These are phyloP conservation scores for Calidris pugnax DNA, from an alignment of 2,113 vertebrate species.

Conservation along the genomic window DNA sequence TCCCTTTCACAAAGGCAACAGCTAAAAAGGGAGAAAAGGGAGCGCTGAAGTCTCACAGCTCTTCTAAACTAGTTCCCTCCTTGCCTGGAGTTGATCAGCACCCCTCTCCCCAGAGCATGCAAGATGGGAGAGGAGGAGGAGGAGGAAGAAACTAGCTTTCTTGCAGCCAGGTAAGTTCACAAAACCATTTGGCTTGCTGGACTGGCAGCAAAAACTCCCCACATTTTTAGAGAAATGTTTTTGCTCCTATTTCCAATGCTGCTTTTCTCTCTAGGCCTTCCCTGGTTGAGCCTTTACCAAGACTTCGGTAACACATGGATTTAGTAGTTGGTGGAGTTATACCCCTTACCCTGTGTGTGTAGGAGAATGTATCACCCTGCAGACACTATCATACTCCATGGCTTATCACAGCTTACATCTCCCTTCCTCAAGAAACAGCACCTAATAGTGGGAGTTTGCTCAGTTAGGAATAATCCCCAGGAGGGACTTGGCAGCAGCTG, in stretches of 20 bases:
- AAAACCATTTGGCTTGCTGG: background rate
- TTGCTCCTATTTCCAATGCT: background rate
- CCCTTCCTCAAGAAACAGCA: background rate
- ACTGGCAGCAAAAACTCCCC: background rate
- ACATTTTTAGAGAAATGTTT: background rate
- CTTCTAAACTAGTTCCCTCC: background rate
- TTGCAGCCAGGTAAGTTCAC: background rate
- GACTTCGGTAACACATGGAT: background rate
- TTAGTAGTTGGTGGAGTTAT: background rate
- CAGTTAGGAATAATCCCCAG: background rate
- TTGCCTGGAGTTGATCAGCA: background rate
- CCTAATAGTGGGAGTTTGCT: background rate
- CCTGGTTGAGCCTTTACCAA: background rate
- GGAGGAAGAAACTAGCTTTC: background rate
- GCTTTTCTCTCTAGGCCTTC: background rate
- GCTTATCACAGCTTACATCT: background rate
- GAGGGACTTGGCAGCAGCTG: background rate
- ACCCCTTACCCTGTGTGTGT: background rate
- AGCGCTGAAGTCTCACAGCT: background rate
- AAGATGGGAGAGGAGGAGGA: background rate
- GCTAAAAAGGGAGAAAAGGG: background rate
- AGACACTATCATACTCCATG: background rate
- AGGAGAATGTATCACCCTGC: background rate
- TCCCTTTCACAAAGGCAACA: background rate
- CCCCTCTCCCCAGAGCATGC: background rate